A percentile compares a stretch with the other conserved stretches of the same genome.
Conservation (phyloP, 1,140 invertebrate genomes). For the Marisa cornuarietis region DNA sequence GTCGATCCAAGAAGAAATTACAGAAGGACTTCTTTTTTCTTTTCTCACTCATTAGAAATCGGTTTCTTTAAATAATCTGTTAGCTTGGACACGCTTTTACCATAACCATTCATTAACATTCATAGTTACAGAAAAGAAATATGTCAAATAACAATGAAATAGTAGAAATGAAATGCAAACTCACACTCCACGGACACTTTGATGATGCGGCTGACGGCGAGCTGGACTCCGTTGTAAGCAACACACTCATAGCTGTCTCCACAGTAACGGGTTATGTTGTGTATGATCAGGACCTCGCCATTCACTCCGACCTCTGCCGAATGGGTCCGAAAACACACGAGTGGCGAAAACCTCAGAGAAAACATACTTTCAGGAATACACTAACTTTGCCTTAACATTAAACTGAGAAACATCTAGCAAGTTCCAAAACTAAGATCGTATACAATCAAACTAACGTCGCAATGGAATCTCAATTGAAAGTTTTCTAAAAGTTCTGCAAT, state of each 20-base stretch:
- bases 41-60: too few species aligned
- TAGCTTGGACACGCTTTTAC: too few species aligned
- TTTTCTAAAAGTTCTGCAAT: too few species aligned
- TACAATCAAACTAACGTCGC: too few species aligned
- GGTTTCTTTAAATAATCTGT: too few species aligned
- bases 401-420: too few species aligned
- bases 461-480: too few species aligned
- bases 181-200: slow-evolving; percentile 64
- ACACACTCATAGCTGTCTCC: slow-evolving; percentile 62
- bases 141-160: neutral
- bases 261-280: slow-evolving; percentile 62
- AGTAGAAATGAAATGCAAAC: slow-evolving; percentile 21
- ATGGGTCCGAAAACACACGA: neutral
- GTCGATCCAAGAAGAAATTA: too few species aligned
- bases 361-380: neutral
- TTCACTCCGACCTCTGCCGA: slow-evolving; percentile 51
- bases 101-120: too few species aligned
- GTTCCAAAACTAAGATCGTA: too few species aligned
- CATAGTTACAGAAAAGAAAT: neutral
- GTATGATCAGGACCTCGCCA: slow-evolving; percentile 61
- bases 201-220: slow-evolving; percentile 56
- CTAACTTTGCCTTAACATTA: neutral
- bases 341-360: neutral
- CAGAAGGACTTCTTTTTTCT: too few species aligned
- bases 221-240: slow-evolving; percentile 60